Percentiles rank a stretch among this genome's conserved stretches.
Conservation (phyloP, 1,140 invertebrate genomes). For the Steinernema khuongi region DNA sequence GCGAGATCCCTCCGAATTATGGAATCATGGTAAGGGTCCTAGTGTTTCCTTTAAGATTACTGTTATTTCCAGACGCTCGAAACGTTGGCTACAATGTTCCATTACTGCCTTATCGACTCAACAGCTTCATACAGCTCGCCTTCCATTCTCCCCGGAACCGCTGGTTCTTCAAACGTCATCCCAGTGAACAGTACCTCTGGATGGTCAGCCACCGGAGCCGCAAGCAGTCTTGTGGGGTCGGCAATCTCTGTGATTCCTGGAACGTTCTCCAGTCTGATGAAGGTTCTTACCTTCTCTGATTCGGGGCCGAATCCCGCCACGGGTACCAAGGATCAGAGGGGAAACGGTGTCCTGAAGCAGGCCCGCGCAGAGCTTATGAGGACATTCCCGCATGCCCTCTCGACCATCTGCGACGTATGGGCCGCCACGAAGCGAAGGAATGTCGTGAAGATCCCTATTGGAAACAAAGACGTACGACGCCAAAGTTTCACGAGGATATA, state of each 20-base stretch:
- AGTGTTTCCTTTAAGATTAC: neutral
- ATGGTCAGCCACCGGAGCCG: conserved; percentile 57
- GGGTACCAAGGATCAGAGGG: neutral
- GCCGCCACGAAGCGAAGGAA: conserved; percentile 65
- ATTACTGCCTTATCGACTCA: conserved; percentile 77
- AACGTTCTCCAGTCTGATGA: conserved; percentile 72
- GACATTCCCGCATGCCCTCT: conserved; percentile 75
- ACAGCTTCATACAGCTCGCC: conserved; percentile 52
- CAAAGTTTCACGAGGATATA: no score
- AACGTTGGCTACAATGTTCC: conserved; percentile 74
- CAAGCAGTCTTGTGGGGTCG: conserved; percentile 45
- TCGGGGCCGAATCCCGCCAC: conserved; percentile 22
- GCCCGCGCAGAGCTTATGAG: conserved; percentile 72
- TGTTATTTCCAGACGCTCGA: conserved; percentile 64
- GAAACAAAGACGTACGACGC: neutral
- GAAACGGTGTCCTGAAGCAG: conserved; percentile 61
- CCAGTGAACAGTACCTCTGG: neutral
- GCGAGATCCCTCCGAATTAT: neutral
- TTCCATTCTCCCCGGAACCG: conserved; percentile 19
- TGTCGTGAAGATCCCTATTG: neutral
- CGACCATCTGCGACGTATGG: conserved; percentile 75
- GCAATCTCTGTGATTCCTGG: conserved; percentile 54
- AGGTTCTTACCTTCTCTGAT: conserved; percentile 64
- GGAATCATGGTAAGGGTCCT: neutral
- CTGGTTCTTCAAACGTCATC: conserved; percentile 40